Percentiles rank a stretch among this genome's conserved stretches.
These are phyloP conservation scores for Ophion ellenae DNA, from an alignment of 2,888 invertebrate species.

Conservation along the genomic window DNA sequence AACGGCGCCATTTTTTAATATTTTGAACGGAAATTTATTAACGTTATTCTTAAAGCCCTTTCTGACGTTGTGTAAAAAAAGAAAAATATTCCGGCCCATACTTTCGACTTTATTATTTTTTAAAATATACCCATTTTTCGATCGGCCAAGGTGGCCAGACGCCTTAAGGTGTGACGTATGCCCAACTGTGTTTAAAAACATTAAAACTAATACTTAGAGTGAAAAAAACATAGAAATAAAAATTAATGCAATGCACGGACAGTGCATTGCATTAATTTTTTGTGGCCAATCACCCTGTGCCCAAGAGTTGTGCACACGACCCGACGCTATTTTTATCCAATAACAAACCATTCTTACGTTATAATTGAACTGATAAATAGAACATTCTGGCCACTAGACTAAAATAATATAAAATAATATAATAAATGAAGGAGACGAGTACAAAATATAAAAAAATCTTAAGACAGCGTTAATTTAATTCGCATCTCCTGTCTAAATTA, in stretches of 20 bases:
- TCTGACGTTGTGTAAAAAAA: no score
- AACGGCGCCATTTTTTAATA: no score
- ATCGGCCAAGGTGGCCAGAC: no score
- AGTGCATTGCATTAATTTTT: no score
- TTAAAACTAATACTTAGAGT: not conserved
- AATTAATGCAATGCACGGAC: not conserved
- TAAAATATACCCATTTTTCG: no score
- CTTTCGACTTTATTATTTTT: no score
- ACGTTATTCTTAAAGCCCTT: no score
- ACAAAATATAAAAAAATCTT: not conserved
- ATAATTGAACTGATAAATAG: not conserved
- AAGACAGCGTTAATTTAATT: not conserved
- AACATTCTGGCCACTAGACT: not conserved
- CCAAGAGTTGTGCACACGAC: not conserved
- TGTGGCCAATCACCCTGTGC: not conserved
- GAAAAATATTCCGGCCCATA: no score
- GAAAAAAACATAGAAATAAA: not conserved
- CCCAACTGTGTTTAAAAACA: slow-evolving; percentile 8
- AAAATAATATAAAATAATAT: not conserved
- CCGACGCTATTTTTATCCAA: not conserved
- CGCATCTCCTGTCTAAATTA: not conserved
- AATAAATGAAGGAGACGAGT: not conserved
- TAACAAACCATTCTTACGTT: not conserved
- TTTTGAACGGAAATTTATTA: no score
- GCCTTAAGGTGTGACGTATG: slow-evolving; percentile 18